phyloP scores from a whole-genome alignment of 2,113 vertebrate species.

The Miniopterus natalensis region DNA sequence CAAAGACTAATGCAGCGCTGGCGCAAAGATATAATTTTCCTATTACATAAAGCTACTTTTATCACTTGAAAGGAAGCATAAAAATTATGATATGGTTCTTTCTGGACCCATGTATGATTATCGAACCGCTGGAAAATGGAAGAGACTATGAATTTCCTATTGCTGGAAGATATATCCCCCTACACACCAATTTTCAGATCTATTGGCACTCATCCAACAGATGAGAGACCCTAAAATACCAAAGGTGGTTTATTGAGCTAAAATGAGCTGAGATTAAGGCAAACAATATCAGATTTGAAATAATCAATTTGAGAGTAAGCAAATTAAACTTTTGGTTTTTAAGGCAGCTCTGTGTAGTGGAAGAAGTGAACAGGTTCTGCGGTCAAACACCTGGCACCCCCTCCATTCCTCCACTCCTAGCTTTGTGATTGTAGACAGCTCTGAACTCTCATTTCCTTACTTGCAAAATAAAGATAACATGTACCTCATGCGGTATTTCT shows the following conservation, averaged over 20 bases:
- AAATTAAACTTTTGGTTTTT: not conserved
- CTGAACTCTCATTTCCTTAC: not conserved
- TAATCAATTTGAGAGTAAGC: not conserved
- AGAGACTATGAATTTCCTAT: not conserved
- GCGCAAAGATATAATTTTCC: not conserved
- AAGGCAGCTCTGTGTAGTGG: not conserved
- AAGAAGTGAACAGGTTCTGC: not conserved
- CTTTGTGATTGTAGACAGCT: not conserved
- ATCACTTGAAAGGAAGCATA: conserved; percentile 29
- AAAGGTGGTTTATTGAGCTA: not conserved
- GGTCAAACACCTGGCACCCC: not conserved
- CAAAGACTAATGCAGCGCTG: rapidly evolving
- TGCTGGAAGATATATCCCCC: not conserved
- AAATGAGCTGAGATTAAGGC: not conserved
- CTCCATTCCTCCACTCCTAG: not conserved
- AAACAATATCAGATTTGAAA: not conserved
- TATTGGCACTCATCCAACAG: not conserved
- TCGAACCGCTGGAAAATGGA: not conserved
- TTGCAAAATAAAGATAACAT: not conserved
- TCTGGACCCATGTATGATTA: not conserved
- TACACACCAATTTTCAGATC: not conserved
- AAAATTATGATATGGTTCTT: not conserved
- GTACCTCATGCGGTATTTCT: not conserved
- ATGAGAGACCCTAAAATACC: not conserved
- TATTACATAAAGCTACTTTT: not conserved